Evolutionary conservation across 2,888 invertebrate genomes (phyloP), one percentile per base, ranked within the genome.

Genomic region (Pachydiplax longipennis): DNA sequence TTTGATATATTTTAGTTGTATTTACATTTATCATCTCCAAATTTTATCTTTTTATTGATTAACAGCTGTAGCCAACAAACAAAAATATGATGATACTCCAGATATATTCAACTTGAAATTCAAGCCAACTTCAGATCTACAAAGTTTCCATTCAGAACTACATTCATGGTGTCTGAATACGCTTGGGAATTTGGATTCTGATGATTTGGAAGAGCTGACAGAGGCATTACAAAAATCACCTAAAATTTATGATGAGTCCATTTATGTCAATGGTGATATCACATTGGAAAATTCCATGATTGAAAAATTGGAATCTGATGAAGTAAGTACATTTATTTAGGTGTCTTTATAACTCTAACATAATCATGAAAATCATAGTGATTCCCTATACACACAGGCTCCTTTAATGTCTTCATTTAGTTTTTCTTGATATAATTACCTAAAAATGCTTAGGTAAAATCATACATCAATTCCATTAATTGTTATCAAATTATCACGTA

Each of bases 201-300:
- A 80, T 10, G 61, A 90, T 53, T 18, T 90, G 5, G 81, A 80
- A 25, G 58, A 37, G 5, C 15, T 90, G 12, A 22, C 35, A 6
- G 18, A 12, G 37, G 48, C n/a, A 37, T 25, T 91, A 6, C 1
- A 90, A 31, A 25, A 65, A 22, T 65, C 73, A 31, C 91, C 91
- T 4, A 90, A 91, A 65, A 25, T 73, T 31, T 73, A 80, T 73
- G 91, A 91, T 81, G 90, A 93, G 35, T 90, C 93, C 81, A 90
- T 94, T 22, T 92, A 92, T 53, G 92, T 94, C 3, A 91, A 92
- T 48, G 94, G 94, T 58, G 92, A 92, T 91, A 92, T 93, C 13
- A 92, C 92, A n/a, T 37, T 87, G 10, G 87, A 87, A 87, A 61
- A 65, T 61, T 80, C 48, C 22, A 81, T 25, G 1, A 58, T 90